Evolutionary conservation across 2,113 vertebrate genomes (phyloP), one percentile per base, ranked within the genome.

Genomic region (Zapornia atra): DNA sequence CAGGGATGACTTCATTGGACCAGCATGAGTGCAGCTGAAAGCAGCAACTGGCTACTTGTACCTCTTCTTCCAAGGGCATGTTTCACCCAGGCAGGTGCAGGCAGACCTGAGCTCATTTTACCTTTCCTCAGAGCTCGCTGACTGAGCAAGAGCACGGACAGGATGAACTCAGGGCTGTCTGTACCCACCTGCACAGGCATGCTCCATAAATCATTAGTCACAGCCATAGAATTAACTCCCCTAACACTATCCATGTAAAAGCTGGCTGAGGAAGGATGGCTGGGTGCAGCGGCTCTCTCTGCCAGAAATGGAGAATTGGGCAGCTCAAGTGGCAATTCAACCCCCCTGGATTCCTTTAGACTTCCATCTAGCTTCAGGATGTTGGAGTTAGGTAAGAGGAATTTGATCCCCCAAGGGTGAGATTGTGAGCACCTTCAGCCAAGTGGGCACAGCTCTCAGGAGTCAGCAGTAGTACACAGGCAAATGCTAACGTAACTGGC

Each of bases 291-390:
- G 31, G 7, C 6, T 83, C 25, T 71, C 51, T 82, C 63, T 86
- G 38, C 71, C 42, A 83, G 40, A 57, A 54, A 3, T 3, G 4
- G 24, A 40, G 34, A 64, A 3, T 0, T 51, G 54, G 28, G 72
- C 42, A 83, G 53, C 29, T 78, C 46, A 56, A 7, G 31, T 12
- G 51, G n/a, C 11, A 78, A 54, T 57, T 66, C 14, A 11, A 54
- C 0, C 0, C 17, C 24, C 5, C 0, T 0, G 19, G 33, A 33
- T 63, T 66, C 20, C 22, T 15, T 88, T 63, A 57, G 60, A 59
- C 28, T 83, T 78, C 18, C 25, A 15, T 18, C 68, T 81, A 33
- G 29, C 10, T 65, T 66, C 12, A 17, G 73, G 44, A 38, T 26
- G 7, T 7, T 51, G 31, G 46, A 4, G 1, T 75, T 64, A 48